Base-by-base conservation (phyloP, 2,113 vertebrate species). In the Anhinga anhinga region DNA sequence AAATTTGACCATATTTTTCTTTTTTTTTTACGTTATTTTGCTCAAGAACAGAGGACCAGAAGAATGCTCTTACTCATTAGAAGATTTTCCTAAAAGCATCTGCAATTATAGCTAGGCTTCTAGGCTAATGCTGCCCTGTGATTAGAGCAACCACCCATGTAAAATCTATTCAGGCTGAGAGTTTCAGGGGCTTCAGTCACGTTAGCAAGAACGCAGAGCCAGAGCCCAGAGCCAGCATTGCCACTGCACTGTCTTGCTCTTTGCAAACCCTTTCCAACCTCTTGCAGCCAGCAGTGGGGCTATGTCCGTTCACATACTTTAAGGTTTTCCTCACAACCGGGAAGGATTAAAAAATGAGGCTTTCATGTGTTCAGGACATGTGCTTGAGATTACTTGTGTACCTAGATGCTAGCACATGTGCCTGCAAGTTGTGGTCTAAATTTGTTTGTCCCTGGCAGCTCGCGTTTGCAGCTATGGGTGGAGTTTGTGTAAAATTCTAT, bases 281-380 rank as follows among this genome's bases (percentile, higher is more conserved):
- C 82, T 7, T 27, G 58, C 38, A 90, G 44, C 52, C 50, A 77
- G 42, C 38, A 32, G 26, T 8, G 29, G 25, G 50, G 42, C 80
- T 70, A 7, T 30, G 50, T 17, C 44, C 76, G 59, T 65, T 87
- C 86, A 63, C 86, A 27, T 91, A 87, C 34, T 92, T 96, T 77
- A 83, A 86, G 53, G 73, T 94, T 95, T 90, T 76, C 86, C 89
- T 96, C 83, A 89, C 84, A 82, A 93, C 65, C 1, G 0, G 47
- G 47, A 97, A 56, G 77, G 65, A 96, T 94, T 94, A 93, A 84
- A 81, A 90, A 91, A 79, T 3, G 38, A 79, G 44, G 84, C 72
- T 96, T 96, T 95, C 87, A 96, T 93, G 89, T 78, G 50, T 70
- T 71, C 65, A 10, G 63, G 88, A 83, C 88, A 92, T 71, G 91